These are phyloP conservation scores for Glyphotaelius pellucidus DNA, from an alignment of 2,888 invertebrate species.

Conservation along the genomic window DNA sequence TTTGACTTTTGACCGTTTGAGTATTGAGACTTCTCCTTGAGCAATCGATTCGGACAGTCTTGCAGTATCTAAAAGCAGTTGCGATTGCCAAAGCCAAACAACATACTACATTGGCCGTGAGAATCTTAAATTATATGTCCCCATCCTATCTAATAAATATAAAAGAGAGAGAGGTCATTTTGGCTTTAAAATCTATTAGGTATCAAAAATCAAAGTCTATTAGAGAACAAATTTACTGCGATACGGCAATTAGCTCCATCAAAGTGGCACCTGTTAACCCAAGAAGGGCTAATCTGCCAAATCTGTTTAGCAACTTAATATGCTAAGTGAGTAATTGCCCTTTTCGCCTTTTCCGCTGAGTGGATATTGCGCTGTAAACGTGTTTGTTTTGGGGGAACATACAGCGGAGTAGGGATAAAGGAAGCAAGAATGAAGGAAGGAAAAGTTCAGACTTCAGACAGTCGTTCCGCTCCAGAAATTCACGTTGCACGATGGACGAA, in stretches of 20 bases:
- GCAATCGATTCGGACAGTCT: background rate
- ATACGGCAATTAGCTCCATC: background rate
- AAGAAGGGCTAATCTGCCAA: background rate
- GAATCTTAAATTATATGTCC: background rate
- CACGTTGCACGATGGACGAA: background rate
- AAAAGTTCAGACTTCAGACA: background rate
- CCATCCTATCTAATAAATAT: too few relatives aligned
- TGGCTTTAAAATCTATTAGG: background rate
- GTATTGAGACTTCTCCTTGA: background rate
- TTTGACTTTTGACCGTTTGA: background rate
- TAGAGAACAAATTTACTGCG: background rate
- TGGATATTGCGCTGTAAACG: background rate
- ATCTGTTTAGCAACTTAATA: background rate
- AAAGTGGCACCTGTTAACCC: background rate
- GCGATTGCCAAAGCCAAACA: background rate
- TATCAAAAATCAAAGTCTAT: background rate
- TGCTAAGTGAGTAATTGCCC: background rate
- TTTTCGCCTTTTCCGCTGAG: background rate
- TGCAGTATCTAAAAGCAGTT: background rate
- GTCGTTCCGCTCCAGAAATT: conserved; percentile 2
- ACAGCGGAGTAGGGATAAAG: background rate
- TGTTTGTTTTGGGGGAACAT: background rate
- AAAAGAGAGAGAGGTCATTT: background rate
- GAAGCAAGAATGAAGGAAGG: background rate
- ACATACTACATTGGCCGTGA: background rate